Evolutionary conservation across 2,888 invertebrate genomes (phyloP), one percentile per base, ranked within the genome.

Genomic region (Hermaeophaga mercurialis): DNA sequence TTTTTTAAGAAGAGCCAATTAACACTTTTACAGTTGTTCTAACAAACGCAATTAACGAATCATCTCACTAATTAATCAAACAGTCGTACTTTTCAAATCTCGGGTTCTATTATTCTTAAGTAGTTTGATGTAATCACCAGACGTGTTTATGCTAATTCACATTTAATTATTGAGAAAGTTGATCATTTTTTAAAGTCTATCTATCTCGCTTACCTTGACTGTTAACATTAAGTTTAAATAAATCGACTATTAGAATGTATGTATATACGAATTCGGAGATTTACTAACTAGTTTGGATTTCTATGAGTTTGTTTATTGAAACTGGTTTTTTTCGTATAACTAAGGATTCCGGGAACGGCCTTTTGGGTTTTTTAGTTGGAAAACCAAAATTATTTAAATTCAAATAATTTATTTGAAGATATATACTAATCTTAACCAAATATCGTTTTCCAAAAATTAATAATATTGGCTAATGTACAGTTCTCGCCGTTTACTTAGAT

Each of bases 131-230:
- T 39, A 54, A 54, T 22, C 28, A 14, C 46, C 15, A 53, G 38
- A 46, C 38, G 33, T 31, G 47, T 54, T 46, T 54, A 46, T 22
- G 54, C n/a, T 39, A 39, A 46, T 38, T 46, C 24, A 18, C 28
- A 22, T 11, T 54, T 12, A 44, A 53, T 46, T 54, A 47, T 38
- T 19, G 46, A 47, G 54, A 54, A 54, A 54, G 54, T 39, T 54
- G 38, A 19, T 28, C 47, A 24, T 22, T 39, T 43, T 31, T 17
- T 31, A 7, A 26, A 46, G 28, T 39, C 31, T 18, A 31, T 11
- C 46, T 46, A 28, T 47, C 47, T 36, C 24, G 36, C 36, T 47
- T 18, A 47, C 54, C 54, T 54, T 54, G 54, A 36, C 47, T 36
- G 28, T 31, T 14, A 28, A 44, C 26, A 28, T 44, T 44, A 28